Evolutionary conservation across 2,888 invertebrate species (phyloP).

Genomic region (Selenia dentaria): DNA sequence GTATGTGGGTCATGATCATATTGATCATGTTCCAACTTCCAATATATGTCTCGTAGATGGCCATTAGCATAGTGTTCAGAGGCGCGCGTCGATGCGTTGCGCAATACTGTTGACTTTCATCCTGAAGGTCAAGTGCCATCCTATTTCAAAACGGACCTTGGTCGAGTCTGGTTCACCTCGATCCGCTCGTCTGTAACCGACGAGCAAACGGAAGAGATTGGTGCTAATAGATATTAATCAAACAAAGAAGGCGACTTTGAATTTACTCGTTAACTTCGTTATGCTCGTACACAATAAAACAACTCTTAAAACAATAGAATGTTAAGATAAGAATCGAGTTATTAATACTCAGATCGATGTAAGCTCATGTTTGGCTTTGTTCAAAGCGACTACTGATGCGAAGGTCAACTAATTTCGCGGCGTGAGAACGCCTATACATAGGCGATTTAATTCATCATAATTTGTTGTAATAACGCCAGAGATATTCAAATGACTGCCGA

Average conservation of each 20-base stretch:
- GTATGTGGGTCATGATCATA: constrained; percentile 81
- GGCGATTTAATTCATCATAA: constrained; percentile 80
- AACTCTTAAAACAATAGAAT: constrained; percentile 43
- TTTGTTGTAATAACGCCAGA: constrained; percentile 79
- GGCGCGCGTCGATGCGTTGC: constrained; percentile 72
- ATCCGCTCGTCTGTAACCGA: constrained; percentile 47
- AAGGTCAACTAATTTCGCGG: constrained; percentile 76
- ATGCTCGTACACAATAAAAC: constrained; percentile 41
- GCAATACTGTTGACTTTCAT: constrained; percentile 83
- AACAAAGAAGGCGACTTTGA: constrained; percentile 56
- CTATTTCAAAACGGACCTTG: constrained; percentile 83
- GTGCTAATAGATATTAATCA: constrained; percentile 68
- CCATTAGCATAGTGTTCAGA: constrained; percentile 78
- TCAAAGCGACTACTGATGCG: constrained; percentile 59
- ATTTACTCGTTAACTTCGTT: constrained; percentile 45
- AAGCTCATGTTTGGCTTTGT: constrained; percentile 48
- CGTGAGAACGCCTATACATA: constrained; percentile 77
- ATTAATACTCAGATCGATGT: constrained; percentile 41
- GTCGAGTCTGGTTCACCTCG: constrained; percentile 79
- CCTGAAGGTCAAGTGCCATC: constrained; percentile 84
- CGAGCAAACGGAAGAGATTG: constrained; percentile 74
- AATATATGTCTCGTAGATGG: constrained; percentile 72
- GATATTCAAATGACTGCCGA: constrained; percentile 81
- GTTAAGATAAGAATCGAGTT: constrained; percentile 42
- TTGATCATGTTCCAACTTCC: constrained; percentile 72